Evolutionary conservation across 2,888 invertebrate genomes (phyloP).

Genomic region (Rosalia funebris): DNA sequence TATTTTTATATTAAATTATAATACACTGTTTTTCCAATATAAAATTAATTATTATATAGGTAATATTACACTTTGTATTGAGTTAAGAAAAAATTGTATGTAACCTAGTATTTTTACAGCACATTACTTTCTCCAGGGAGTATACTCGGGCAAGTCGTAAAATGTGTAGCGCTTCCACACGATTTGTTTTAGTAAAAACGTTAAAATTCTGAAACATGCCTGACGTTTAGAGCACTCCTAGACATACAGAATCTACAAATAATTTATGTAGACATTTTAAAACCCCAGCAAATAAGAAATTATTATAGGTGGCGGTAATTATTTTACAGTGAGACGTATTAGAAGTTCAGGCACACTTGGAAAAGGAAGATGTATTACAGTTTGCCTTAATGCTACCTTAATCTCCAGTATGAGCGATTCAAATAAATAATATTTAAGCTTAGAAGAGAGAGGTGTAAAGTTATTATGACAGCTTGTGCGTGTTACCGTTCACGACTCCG

Average conservation of each 20-base stretch:
- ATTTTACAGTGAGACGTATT: conserved; percentile 19
- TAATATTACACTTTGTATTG: too few species aligned
- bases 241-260: conserved; percentile 12
- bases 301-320: conserved; percentile 18
- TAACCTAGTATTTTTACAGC: too few species aligned
- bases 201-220: not conserved
- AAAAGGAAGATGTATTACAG: conserved; percentile 51
- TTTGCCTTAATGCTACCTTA: conserved; percentile 50
- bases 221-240: not conserved
- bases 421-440: conserved; percentile 55
- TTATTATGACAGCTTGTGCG: conserved; percentile 55
- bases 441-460: conserved; percentile 52
- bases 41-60: too few species aligned
- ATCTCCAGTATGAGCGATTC: conserved; percentile 52
- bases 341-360: conserved; percentile 21
- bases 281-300: conserved; percentile 13
- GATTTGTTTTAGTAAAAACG: not conserved
- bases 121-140: not conserved
- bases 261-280: conserved; percentile 16
- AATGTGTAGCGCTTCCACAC: conserved; percentile 6
- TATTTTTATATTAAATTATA: too few species aligned
- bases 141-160: not conserved
- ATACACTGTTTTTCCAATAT: too few species aligned
- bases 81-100: too few species aligned
- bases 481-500: conserved; percentile 36